Evolutionary conservation across 1,140 invertebrate species (phyloP), one percentile per base, ranked within the genome.

Genomic region (Arion vulgaris): DNA sequence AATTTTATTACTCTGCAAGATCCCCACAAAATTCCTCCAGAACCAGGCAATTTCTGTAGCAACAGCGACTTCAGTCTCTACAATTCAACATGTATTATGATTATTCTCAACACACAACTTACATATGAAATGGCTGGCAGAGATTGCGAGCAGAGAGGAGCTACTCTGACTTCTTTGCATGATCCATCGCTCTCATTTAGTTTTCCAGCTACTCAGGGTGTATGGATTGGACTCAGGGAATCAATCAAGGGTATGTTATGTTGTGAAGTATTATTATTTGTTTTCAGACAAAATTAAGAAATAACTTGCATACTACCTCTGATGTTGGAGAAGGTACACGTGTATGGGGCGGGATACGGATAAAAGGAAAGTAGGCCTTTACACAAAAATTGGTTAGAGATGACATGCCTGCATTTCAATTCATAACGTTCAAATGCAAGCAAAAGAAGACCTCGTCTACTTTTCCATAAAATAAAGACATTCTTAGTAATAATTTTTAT

Each of bases 201-300:
- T 19, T 36, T 68, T 26, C 45, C 62, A 15, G 1, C 1, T 39
- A 23, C 5, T 7, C 57, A 39, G 57, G 23, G 45, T 23, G 34
- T 78, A 5, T 78, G 76, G 76, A 78, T 78, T 62, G 76, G 76
- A 0, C 57, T 78, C 17, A 32, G 76, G 32, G 51, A 78, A 28
- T 62, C 51, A 1, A 17, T 23, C 32, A 41, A 38, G 36, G 76
- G 76, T 78, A 19, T 15, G 71, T 39, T 57, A n/a, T 57, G 4
- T 57, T 19, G 9, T 11, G 4, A 57, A 23, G 53, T 23, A 15
- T 19, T 57, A 11, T 49, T 49, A 49, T 49, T 49, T n/a, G n/a
- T n/a, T n/a, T n/a, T n/a, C n/a, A n/a, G n/a, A n/a, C n/a, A n/a
- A n/a, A n/a, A n/a, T n/a, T n/a, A n/a, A n/a, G n/a, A n/a, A n/a